phyloP scores from a whole-genome alignment of 1,140 invertebrate genomes.

The Pseudomyrmex cubaensis region DNA sequence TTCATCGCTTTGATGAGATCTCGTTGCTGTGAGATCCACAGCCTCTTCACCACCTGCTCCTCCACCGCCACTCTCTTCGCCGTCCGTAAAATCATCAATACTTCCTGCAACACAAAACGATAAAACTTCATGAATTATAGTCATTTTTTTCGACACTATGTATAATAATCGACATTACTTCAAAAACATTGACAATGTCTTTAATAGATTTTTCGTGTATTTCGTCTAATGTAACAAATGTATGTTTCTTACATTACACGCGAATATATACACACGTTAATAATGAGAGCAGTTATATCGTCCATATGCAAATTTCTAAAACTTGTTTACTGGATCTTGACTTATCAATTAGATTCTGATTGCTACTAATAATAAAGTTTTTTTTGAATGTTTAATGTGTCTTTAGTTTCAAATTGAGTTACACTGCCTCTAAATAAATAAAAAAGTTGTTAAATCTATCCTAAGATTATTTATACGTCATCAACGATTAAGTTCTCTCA shows the following conservation, averaged over 20 bases:
- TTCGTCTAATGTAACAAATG: too few species aligned
- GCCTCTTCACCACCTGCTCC: conserved; percentile 79
- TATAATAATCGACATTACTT: neutral
- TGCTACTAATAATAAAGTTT: too few species aligned
- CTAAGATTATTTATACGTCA: too few species aligned
- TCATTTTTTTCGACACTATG: neutral
- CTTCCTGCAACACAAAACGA: conserved; percentile 81
- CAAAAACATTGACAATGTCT: neutral
- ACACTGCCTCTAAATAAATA: too few species aligned
- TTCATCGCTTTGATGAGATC: conserved; percentile 81
- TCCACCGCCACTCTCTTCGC: conserved; percentile 81
- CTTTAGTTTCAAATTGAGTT: too few species aligned
- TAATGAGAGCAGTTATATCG: conserved; percentile 17
- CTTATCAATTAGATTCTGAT: too few species aligned
- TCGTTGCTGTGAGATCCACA: conserved; percentile 82
- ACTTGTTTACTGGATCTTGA: conserved; percentile 2
- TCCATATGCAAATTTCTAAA: conserved; percentile 25
- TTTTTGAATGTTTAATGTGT: too few species aligned
- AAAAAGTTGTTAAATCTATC: too few species aligned
- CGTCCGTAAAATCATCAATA: conserved; percentile 81
- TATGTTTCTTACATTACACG: conserved; percentile 1
- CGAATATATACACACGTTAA: conserved; percentile 23
- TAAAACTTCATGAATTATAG: conserved; percentile 1
- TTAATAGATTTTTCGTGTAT: neutral
- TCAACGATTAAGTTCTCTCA: too few species aligned